Conservation (phyloP, 2,113 vertebrate genomes). For the Malurus alboscapulatus region DNA sequence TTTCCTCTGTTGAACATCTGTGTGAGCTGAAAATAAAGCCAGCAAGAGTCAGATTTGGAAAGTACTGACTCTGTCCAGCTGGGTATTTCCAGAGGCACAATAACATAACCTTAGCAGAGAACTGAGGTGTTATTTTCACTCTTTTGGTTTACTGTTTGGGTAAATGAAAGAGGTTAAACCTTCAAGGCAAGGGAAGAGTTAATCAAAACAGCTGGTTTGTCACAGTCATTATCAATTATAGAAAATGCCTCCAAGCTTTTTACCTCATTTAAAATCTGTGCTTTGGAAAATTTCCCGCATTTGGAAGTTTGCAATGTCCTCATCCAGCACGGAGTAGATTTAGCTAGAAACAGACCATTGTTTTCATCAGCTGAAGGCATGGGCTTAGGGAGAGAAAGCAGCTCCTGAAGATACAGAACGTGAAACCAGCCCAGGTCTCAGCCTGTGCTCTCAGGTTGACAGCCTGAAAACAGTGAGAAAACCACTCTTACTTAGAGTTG, state of each 20-base stretch:
- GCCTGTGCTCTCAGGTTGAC: not conserved
- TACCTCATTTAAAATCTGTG: not conserved
- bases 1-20: not conserved
- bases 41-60: not conserved
- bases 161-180: not conserved
- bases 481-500: not conserved
- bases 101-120: not conserved
- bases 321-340: not conserved
- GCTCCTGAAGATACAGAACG: not conserved
- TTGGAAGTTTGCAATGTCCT: not conserved
- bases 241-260: not conserved
- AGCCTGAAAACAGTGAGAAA: not conserved
- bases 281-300: not conserved
- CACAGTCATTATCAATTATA: not conserved
- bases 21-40: not conserved
- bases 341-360: accelerated
- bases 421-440: not conserved
- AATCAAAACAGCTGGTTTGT: not conserved
- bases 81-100: not conserved
- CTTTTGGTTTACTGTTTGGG: not conserved
- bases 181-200: not conserved
- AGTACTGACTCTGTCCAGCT: not conserved
- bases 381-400: not conserved
- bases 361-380: not conserved
- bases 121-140: not conserved